A percentile compares a stretch with the other conserved stretches of the same genome.
Evolutionary conservation across 2,797 vertebrate genomes (phyloP).

Genomic region (Alosa sapidissima): DNA sequence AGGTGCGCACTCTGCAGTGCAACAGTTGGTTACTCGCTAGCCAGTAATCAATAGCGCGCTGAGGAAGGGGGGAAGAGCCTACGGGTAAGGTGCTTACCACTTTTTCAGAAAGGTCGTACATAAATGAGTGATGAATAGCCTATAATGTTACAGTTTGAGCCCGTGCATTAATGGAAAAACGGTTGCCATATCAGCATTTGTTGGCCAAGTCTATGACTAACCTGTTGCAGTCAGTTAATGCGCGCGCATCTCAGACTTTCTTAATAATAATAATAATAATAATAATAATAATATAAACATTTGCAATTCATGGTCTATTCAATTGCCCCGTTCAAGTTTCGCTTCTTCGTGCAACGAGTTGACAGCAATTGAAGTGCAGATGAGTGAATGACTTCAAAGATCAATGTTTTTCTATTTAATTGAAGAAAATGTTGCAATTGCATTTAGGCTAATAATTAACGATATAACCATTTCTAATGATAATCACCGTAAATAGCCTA

Average conservation of each 20-base stretch:
- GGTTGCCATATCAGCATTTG: neutral
- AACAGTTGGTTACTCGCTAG: conserved; percentile 56
- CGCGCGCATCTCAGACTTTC: neutral
- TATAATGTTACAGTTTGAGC: neutral
- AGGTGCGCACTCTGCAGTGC: conserved; percentile 56
- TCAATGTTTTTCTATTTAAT: neutral
- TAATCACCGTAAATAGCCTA: neutral
- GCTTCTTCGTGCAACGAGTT: no score
- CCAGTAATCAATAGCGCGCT: neutral
- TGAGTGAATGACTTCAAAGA: neutral
- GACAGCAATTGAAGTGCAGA: no score
- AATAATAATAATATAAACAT: neutral
- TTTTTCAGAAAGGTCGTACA: neutral
- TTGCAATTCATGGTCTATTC: neutral
- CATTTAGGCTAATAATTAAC: neutral
- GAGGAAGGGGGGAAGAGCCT: conserved; percentile 10
- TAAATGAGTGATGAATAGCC: neutral
- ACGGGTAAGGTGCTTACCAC: neutral
- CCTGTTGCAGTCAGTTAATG: neutral
- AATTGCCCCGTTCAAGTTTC: neutral
- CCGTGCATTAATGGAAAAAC: neutral
- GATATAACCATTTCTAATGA: neutral
- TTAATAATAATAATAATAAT: neutral
- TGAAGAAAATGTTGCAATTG: neutral
- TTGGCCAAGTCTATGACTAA: neutral